Percentiles rank a stretch among this genome's conserved stretches.
phyloP scores from a whole-genome alignment of 2,888 invertebrate species.

The Eretmocerus hayati region DNA sequence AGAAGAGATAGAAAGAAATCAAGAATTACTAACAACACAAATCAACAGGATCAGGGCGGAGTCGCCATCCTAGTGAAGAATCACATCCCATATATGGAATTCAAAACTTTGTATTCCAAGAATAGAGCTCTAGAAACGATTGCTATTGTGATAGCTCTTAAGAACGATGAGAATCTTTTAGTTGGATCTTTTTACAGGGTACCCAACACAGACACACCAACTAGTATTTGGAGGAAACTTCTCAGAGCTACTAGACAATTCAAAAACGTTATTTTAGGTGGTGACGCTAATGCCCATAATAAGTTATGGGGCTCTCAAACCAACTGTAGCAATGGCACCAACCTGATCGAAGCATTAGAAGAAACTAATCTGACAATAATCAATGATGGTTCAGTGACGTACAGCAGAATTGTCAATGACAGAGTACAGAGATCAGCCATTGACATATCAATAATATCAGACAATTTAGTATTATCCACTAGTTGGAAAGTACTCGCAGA shows the following conservation, averaged over 20 bases:
- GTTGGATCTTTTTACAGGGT: not conserved
- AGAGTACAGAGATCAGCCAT: not conserved
- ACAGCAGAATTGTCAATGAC: not conserved
- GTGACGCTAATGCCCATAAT: constrained; percentile 4
- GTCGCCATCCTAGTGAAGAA: not conserved
- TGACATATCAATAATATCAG: not conserved
- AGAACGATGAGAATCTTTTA: not conserved
- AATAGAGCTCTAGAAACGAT: not conserved
- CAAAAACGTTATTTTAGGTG: not conserved
- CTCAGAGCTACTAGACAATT: not conserved
- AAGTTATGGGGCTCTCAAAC: not conserved
- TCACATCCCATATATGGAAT: not conserved
- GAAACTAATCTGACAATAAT: not conserved
- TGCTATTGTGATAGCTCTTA: not conserved
- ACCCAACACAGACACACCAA: not conserved
- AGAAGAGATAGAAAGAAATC: not conserved
- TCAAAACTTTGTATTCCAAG: not conserved
- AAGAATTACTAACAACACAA: no score
- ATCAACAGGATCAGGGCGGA: not conserved
- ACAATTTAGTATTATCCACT: not conserved
- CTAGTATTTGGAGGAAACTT: not conserved
- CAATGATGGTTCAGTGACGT: constrained; percentile 2
- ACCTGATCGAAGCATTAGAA: not conserved
- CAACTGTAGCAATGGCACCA: not conserved
- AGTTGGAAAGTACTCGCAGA: not conserved